Conservation (phyloP, 2,797 vertebrate genomes). For the Phalanger gymnotis region DNA sequence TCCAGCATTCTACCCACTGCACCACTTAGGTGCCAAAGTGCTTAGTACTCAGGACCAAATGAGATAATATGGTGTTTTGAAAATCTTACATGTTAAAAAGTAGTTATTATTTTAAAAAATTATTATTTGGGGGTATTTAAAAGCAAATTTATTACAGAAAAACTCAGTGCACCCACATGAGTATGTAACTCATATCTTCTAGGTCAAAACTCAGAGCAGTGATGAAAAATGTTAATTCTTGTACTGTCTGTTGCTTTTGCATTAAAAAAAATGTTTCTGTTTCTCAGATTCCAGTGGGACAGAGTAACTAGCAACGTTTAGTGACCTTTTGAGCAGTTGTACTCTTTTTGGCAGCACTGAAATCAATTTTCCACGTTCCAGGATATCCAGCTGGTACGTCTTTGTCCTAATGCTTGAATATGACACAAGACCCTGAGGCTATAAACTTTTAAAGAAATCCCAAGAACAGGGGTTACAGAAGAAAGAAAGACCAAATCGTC, state of each 20-base stretch:
- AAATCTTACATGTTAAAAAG: not conserved
- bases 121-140: not conserved
- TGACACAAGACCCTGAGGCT: not conserved
- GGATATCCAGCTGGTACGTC: not conserved
- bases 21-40: not conserved
- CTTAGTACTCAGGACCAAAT: not conserved
- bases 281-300: not conserved
- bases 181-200: not conserved
- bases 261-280: not conserved
- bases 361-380: slow-evolving; percentile 39
- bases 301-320: not conserved
- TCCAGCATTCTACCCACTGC: not conserved
- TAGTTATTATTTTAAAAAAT: not conserved
- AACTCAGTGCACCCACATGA: not conserved
- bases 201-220: not conserved
- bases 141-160: not conserved
- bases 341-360: slow-evolving; percentile 11
- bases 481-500: not conserved
- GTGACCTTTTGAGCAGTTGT: not conserved
- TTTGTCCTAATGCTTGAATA: not conserved
- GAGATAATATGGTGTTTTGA: not conserved
- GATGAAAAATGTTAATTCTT: not conserved
- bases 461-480: not conserved
- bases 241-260: not conserved
- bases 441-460: not conserved